Conservation (phyloP, 2,888 invertebrate species). For the Caradrina clavipalpis region DNA sequence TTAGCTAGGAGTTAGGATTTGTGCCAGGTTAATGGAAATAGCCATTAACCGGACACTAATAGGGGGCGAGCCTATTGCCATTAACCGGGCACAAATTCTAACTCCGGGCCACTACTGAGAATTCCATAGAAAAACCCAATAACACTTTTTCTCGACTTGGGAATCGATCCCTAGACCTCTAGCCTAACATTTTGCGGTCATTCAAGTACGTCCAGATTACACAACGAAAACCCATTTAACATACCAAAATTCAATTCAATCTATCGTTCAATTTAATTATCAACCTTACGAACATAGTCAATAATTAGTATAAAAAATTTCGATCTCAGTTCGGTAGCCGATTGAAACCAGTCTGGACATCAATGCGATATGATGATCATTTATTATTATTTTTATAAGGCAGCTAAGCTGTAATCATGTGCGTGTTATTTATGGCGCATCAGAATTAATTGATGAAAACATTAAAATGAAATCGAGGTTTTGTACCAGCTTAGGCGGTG, state of each 20-base stretch:
- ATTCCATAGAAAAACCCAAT: no score
- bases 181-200: not conserved
- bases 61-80: no score
- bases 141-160: no score
- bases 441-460: slow-evolving; percentile 59
- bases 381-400: slow-evolving; percentile 60
- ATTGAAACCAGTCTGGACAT: slow-evolving; percentile 41
- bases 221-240: slow-evolving; percentile 10
- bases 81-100: no score
- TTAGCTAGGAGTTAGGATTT: no score
- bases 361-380: slow-evolving; percentile 50
- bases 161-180: no score
- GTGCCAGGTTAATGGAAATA: no score
- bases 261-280: slow-evolving; percentile 48
- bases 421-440: slow-evolving; percentile 56
- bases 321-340: slow-evolving; percentile 51
- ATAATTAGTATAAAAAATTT: slow-evolving; percentile 51
- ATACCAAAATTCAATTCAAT: slow-evolving; percentile 29
- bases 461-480: slow-evolving; percentile 51
- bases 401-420: slow-evolving; percentile 46
- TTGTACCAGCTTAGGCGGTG: not conserved
- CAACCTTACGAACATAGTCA: slow-evolving; percentile 25
- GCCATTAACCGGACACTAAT: no score
- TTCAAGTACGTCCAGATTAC: slow-evolving; percentile 15
- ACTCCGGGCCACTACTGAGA: no score